Conservation (phyloP, 2,888 invertebrate species). For the Drosophila parthenogenetica region DNA sequence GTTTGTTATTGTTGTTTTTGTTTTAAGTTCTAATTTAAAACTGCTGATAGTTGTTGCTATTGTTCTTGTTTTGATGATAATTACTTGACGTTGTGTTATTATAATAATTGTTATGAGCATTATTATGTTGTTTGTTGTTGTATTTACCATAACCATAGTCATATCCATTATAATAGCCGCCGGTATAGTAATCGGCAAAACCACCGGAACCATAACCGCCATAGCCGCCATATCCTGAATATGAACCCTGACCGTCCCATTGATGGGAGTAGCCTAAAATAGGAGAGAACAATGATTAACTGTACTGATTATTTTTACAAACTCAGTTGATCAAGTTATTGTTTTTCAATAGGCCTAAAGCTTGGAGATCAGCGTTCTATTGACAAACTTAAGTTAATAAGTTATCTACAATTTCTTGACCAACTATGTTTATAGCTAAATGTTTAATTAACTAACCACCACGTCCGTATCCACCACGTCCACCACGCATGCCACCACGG, state of each 20-base stretch:
- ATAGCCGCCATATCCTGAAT: conserved; percentile 90
- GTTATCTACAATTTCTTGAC: not conserved
- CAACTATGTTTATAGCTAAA: not conserved
- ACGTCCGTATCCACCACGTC: conserved; percentile 87
- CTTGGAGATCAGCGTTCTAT: too few relatives aligned
- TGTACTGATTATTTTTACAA: too few relatives aligned
- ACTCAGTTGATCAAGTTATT: not conserved
- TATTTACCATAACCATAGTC: conserved; percentile 88
- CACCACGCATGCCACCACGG: conserved; percentile 89
- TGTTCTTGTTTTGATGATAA: conserved; percentile 84
- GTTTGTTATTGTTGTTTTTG: conserved; percentile 35
- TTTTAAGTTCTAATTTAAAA: conserved; percentile 68
- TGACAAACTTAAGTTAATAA: too few relatives aligned
- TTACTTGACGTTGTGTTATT: conserved; percentile 83
- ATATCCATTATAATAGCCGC: conserved; percentile 87
- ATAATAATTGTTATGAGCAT: conserved; percentile 84
- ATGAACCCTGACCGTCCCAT: conserved; percentile 87
- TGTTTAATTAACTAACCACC: conserved; percentile 74
- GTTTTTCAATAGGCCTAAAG: not conserved
- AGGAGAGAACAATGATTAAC: not conserved
- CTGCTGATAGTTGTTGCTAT: conserved; percentile 83
- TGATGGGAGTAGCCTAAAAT: conserved; percentile 81
- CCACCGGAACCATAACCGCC: conserved; percentile 88
- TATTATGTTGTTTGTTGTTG: conserved; percentile 83
- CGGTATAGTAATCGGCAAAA: conserved; percentile 91